Base-by-base conservation (phyloP, 2,797 vertebrate species). In the Iguana delicatissima region DNA sequence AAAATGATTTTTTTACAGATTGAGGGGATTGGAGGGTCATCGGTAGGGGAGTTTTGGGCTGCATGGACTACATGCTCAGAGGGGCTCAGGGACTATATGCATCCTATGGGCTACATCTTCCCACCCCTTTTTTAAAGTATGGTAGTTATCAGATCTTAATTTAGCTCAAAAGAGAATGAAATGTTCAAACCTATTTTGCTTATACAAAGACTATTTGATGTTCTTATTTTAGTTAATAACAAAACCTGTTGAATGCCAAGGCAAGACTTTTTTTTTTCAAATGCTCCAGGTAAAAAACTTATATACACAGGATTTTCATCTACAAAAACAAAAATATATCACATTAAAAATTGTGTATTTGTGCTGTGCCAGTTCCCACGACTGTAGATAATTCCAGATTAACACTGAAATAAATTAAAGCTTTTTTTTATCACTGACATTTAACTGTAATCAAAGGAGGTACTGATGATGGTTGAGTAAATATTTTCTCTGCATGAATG, bases 381-480 rank as follows among this genome's bases (percentile, higher is more conserved):
- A 57, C 14, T 72, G 4, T 82, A 38, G 22, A n/a, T 81, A 88
- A 64, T 22, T 92, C 73, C 38, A 26, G 16, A 57, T 85, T 84
- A 93, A 72, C 87, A 0, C 1, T 62, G 1, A 0, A 32, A 6
- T 86, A 92, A 90, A 86, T 81, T 2, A 62, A 85, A 2, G 79
- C 0, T 50, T 29, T 1, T 88, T 72, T 1, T 81, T 12, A 24
- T 73, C 20, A 59, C 2, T 88, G 20, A 18, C 80, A n/a, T 88
- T 90, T 64, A 89, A 86, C 77, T 92, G 35, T 32, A 82, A 22
- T 91, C 1, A 83, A 89, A 91, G 85, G 84, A 74, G 84, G 91
- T 8, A 35, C 3, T 20, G 67, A 62, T 69, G 79, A 42, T 22
- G 12, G 22, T 29, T 26, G 29, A 90, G 80, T 86, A 69, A 91